Base-by-base conservation (phyloP, 1,140 invertebrate species). In the Olivierus martensii region DNA sequence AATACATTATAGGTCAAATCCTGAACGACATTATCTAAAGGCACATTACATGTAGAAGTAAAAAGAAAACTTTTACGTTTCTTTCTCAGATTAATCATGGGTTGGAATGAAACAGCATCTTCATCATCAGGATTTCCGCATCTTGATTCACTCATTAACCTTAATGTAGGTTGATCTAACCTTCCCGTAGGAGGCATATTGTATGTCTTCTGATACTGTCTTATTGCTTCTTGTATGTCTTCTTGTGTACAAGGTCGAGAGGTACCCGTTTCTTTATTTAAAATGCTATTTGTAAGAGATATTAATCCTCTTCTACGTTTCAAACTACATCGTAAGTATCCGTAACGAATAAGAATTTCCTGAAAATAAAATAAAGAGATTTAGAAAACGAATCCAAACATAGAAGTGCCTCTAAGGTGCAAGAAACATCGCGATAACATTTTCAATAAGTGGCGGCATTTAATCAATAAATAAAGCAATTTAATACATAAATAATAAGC, bases 61-160 rank as follows among this genome's bases (percentile, higher is more conserved):
- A 46, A 48, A 10, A 48, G 35, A 36, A 19, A 19, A 19, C 9
- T 36, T 48, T 49, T 37, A 55, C 53, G 47, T n/a, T 48, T 55
- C 15, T 50, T 55, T 12, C 28, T 55, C 1, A 42, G 47, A 18
- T 46, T 28, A 22, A 55, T 55, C 53, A 55, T 55, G 4, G 53
- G 53, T 36, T 58, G 51, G 11, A 48, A 58, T 2, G 53, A 44
- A 6, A 36, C 52, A 1, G 54, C 44, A 10, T 46, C 47, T 18
- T 65, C 64, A 17, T 63, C 63, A 54, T 71, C 69, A n/a, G 62
- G 64, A 55, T 71, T 70, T 3, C 69, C 69, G 53, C 69, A 71
- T 6, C 69, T 52, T 3, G 67, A 65, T 17, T 61, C 65, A 46
- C 66, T 69, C 69, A 71, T 69, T 2, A 68, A 51, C 21, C 53